Percentiles rank a stretch among this genome's conserved stretches.
Evolutionary conservation across 2,888 invertebrate species (phyloP).

Genomic region (Lasioglossum zephyrum): DNA sequence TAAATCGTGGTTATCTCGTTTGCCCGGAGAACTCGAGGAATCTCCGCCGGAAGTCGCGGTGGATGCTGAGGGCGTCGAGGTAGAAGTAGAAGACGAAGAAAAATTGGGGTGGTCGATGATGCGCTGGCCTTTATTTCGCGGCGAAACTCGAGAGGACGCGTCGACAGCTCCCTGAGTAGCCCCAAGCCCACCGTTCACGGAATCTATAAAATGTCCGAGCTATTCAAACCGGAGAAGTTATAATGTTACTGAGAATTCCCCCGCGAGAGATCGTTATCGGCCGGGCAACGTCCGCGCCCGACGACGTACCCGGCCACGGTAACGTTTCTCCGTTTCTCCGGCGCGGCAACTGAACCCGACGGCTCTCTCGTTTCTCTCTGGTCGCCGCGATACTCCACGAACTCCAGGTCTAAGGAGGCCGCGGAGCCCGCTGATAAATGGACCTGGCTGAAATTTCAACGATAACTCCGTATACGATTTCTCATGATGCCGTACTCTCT

Average conservation of each 20-base stretch:
- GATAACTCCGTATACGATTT: conserved; percentile 71
- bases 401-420: conserved; percentile 62
- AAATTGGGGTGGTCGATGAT: background rate
- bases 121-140: conserved; percentile 17
- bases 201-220: conserved; percentile 74
- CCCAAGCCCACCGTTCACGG: conserved; percentile 57
- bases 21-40: conserved; percentile 42
- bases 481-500: conserved; percentile 55
- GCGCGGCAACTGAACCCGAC: background rate
- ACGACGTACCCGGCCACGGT: conserved; percentile 46
- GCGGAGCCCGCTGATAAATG: conserved; percentile 73
- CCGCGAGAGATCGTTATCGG: conserved; percentile 72
- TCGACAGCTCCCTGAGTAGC: conserved; percentile 47
- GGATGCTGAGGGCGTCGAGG: background rate
- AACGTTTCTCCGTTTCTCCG: conserved; percentile 53
- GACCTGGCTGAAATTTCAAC: conserved; percentile 76
- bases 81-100: background rate
- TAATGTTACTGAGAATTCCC: conserved; percentile 75
- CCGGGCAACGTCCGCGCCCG: conserved; percentile 59
- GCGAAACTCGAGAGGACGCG: conserved; percentile 47
- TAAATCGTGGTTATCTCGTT: conserved; percentile 58
- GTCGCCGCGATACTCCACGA: conserved; percentile 48
- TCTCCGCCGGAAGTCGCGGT: conserved; percentile 19
- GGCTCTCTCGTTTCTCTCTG: conserved; percentile 23
- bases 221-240: conserved; percentile 75